Percentiles rank a stretch among this genome's conserved stretches.
Evolutionary conservation across 2,113 vertebrate species (phyloP).

Genomic region (Uropsilus gracilis): DNA sequence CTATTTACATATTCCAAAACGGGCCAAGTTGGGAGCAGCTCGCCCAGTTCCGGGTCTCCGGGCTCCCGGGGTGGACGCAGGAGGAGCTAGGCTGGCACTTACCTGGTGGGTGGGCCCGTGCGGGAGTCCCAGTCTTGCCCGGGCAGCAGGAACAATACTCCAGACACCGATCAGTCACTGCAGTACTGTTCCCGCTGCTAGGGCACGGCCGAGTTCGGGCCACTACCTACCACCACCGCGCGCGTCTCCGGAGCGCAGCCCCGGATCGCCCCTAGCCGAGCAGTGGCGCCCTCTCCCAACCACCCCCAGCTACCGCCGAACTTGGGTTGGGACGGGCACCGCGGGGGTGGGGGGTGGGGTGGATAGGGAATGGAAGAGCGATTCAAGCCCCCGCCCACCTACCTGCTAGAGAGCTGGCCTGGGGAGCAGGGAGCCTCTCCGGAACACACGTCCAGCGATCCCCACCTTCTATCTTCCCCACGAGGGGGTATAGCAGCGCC

Average conservation of each 20-base stretch:
- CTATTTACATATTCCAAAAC: not conserved
- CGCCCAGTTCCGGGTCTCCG: not conserved
- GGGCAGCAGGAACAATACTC: constrained; percentile 77
- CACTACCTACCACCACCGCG: not conserved
- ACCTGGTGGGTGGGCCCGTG: constrained; percentile 29
- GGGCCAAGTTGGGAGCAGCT: not conserved
- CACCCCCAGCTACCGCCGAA: not conserved
- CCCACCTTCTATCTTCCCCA: constrained; percentile 56
- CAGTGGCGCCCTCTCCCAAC: not conserved
- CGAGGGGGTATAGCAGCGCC: constrained; percentile 77
- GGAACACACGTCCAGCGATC: not conserved
- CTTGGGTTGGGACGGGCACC: not conserved
- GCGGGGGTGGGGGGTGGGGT: too few relatives aligned
- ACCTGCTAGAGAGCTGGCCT: constrained; percentile 39
- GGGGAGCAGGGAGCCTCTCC: not conserved
- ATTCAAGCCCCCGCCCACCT: not conserved
- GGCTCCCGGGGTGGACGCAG: not conserved
- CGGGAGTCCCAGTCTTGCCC: constrained; percentile 65
- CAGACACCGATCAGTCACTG: constrained; percentile 55
- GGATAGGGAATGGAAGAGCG: rapidly evolving
- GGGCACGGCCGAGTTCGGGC: constrained; percentile 62
- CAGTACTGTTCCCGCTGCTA: constrained; percentile 82
- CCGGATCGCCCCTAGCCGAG: not conserved
- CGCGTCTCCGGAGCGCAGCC: rapidly evolving
- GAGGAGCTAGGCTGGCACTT: not conserved